Percentiles rank a stretch among this genome's conserved stretches.
phyloP scores from a whole-genome alignment of 2,113 vertebrate genomes.

The Bambusicola thoracicus region DNA sequence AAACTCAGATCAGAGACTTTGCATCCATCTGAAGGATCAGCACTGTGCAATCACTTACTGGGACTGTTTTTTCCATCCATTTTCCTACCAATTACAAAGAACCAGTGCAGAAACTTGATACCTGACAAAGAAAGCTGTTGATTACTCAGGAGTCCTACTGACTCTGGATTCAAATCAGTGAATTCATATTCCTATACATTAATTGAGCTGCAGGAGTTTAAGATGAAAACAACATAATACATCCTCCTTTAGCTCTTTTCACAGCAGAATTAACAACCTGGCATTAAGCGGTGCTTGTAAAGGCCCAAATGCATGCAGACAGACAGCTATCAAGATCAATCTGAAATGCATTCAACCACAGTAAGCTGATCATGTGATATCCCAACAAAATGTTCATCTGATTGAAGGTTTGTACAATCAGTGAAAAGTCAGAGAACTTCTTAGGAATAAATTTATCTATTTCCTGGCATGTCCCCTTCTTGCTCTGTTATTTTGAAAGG shows the following conservation, averaged over 20 bases:
- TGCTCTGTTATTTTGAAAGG: background rate
- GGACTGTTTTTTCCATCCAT: too few species aligned
- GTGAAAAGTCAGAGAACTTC: background rate
- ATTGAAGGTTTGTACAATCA: background rate
- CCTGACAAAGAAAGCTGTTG: background rate
- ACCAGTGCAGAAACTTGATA: background rate
- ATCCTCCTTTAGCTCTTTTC: background rate
- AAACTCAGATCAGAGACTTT: background rate
- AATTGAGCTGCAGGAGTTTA: slow-evolving; percentile 1
- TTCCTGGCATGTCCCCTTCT: background rate
- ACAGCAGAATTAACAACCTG: background rate
- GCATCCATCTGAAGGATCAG: background rate
- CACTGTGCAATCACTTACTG: background rate
- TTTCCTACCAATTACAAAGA: background rate
- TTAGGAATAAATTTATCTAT: background rate
- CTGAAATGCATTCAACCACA: background rate
- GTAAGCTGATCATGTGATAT: background rate
- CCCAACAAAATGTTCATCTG: background rate
- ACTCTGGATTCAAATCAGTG: background rate
- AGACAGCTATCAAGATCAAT: background rate
- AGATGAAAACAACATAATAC: background rate
- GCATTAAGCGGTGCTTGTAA: background rate
- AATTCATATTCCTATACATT: background rate
- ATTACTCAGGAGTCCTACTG: background rate
- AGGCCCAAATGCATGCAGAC: background rate